Evolutionary conservation across 2,797 vertebrate species (phyloP).

Genomic region (Garrulus glandarius): DNA sequence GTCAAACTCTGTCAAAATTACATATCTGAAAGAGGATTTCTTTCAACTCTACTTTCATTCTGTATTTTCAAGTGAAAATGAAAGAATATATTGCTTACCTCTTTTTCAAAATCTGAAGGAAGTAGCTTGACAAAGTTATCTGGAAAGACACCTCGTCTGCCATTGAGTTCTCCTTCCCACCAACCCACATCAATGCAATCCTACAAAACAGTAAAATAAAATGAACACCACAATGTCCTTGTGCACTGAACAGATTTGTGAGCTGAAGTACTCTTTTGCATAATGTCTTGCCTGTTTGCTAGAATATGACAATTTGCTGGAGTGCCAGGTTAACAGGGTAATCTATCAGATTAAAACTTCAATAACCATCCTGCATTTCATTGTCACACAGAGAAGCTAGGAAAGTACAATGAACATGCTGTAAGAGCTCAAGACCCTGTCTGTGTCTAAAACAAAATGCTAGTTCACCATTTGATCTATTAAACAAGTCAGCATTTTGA

Average conservation of each 20-base stretch:
- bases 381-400: neutral
- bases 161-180: conserved; percentile 95
- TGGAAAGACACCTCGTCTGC: conserved; percentile 91
- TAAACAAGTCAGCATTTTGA: neutral
- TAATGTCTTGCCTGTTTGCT: neutral
- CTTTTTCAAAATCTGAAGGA: conserved; percentile 90
- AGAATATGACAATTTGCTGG: neutral
- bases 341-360: neutral
- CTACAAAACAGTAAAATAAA: conserved; percentile 68
- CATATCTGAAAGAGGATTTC: neutral
- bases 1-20: neutral
- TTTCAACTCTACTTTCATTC: neutral
- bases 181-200: conserved; percentile 94
- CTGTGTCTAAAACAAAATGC: neutral
- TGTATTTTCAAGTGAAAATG: neutral
- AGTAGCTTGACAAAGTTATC: conserved; percentile 98
- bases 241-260: neutral
- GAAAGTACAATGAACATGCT: neutral
- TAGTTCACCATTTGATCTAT: neutral
- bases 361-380: neutral
- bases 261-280: neutral
- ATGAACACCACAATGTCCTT: neutral
- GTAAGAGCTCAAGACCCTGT: neutral
- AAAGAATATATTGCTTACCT: conserved; percentile 74
- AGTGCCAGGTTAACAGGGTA: neutral